These are phyloP conservation scores for Xanthorhoe spadicearia DNA, from an alignment of 2,888 invertebrate genomes.

Conservation along the genomic window DNA sequence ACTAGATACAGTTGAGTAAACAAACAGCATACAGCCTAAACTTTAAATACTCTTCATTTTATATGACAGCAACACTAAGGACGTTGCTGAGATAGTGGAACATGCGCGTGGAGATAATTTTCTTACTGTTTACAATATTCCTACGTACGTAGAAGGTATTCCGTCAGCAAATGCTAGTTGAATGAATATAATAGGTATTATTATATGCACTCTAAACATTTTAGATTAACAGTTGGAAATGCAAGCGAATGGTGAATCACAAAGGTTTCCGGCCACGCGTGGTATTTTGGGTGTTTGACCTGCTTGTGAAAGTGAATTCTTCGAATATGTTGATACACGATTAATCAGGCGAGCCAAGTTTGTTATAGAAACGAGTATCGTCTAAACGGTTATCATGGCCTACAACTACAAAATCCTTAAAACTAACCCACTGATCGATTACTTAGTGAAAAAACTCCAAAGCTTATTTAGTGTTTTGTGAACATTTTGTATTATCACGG, in stretches of 20 bases:
- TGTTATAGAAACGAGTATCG: constrained; percentile 26
- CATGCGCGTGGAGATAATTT: not conserved
- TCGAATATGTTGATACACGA: constrained; percentile 56
- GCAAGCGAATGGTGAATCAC: constrained; percentile 64
- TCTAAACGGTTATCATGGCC: constrained; percentile 30
- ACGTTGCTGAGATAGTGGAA: too few relatives aligned
- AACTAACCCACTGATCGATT: not conserved
- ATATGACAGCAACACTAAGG: too few relatives aligned
- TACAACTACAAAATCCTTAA: not conserved
- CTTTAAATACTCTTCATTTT: too few relatives aligned
- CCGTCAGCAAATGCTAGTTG: not conserved
- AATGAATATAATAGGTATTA: not conserved
- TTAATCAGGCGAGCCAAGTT: constrained; percentile 49
- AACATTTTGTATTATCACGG: not conserved
- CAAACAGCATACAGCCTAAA: too few relatives aligned
- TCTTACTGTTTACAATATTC: not conserved
- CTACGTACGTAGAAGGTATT: not conserved
- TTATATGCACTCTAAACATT: constrained; percentile 1
- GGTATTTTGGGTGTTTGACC: constrained; percentile 67
- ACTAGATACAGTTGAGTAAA: too few relatives aligned
- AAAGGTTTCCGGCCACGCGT: constrained; percentile 61
- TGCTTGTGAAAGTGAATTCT: constrained; percentile 60
- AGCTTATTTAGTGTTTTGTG: not conserved
- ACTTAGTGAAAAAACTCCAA: not conserved
- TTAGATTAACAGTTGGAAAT: constrained; percentile 47